Base-by-base conservation (phyloP, 2,797 vertebrate species). In the Pipistrellus nathusii region DNA sequence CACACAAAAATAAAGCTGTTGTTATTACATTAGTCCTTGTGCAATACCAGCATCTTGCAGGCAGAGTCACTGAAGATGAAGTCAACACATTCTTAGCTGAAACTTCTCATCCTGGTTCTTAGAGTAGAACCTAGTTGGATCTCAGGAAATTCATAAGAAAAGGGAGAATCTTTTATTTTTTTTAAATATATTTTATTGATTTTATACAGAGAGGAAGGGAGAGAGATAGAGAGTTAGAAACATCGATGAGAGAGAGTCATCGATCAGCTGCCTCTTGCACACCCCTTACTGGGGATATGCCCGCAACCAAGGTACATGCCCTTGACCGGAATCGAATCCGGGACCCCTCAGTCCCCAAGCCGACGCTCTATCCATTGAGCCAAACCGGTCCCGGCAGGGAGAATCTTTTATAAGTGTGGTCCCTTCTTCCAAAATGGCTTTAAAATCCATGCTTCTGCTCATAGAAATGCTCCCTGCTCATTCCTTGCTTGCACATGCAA, bases 1-100 rank as follows among this genome's bases (percentile, higher is more conserved):
- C 98, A 96, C 95, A 96, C 76, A 94, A 96, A 97, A 98, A 97
- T 96, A 97, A 98, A 98, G 96, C 95, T 80, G 96, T 97, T 97
- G 96, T 96, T 95, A 90, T 94, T 97, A 94, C 62, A 48, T 41
- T 89, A 92, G 90, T 94, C 59, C 94, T 97, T 97, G 90, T 57
- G 92, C 94, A 88, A 90, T 95, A 93, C 96, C 93, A 96, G 97
- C 88, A 85, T 96, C 72, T 76, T 94, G 82, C 86, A 77, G 94
- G 84, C 94, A 96, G 88, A 87, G 72, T 41, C 59, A 90, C 75
- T 48, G 35, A 92, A 96, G 85, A 53, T 41, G 81, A 96, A 90
- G 86, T 89, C 90, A 95, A 82, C 80, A 92, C 85, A 93, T 95
- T 77, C 81, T 88, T 92, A 59, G 41, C 82, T 75, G 73, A 84